Evolutionary conservation across 2,888 invertebrate species (phyloP), one percentile per base, ranked within the genome.

Genomic region (Meta bourneti): DNA sequence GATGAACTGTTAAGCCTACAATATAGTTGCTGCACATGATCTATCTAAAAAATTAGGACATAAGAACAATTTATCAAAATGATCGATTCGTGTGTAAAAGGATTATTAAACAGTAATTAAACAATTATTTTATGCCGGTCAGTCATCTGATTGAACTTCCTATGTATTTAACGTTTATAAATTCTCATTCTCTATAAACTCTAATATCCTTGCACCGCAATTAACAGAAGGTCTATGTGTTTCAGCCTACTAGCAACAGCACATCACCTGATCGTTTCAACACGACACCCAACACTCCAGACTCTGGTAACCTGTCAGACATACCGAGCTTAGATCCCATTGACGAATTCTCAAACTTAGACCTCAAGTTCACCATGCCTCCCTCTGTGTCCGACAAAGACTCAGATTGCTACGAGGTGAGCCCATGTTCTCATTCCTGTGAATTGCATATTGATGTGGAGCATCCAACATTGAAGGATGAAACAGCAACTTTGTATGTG

Each of bases 261-360:
- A 82, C 83, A 52, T 89, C 89, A 34, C 89, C 89, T 13, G 85
- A 89, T 51, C 89, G 78, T 54, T 89, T 83, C 69, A 83, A 75
- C 85, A 81, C 92, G 49, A 89, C 86, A 7, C 86, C 92, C n/a
- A 88, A 82, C 81, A 90, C 92, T n/a, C 92, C 92, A 8, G 92
- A 92, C 52, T 92, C 89, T 51, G 89, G 85, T 72, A 89, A 89
- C 74, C 81, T 89, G 70, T 89, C 92, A 71, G 92, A 92, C 49
- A 74, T 90, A 78, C 92, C 90, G 89, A 92, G 90, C 89, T 92
- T 92, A 92, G 92, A 92, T 88, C 90, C 92, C 72, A 80, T 90
- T 19, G 87, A 90, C 49, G 80, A 84, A 84, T 92, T 92, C 77
- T 89, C 92, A 52, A 91, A 91, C 51, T 78, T 91, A 34, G 92